Conservation (phyloP, 2,888 invertebrate species). For the Leucophora obtusa region DNA sequence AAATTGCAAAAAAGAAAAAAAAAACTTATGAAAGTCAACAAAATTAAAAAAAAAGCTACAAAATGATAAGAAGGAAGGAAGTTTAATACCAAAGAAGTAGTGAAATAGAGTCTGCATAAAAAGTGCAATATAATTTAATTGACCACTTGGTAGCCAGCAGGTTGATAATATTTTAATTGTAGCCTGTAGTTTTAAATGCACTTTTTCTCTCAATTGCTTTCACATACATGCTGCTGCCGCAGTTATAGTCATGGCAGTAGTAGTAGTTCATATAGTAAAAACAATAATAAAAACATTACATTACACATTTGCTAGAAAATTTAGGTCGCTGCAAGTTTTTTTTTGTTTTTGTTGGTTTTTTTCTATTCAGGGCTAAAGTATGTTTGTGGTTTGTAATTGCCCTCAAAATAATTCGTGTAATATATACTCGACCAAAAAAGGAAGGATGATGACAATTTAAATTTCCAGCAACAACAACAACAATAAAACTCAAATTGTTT, state of each 20-base stretch:
- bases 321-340: constrained; percentile 58
- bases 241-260: not conserved
- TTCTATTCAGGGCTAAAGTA: constrained; percentile 57
- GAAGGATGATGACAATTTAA: constrained; percentile 59
- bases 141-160: too few relatives aligned
- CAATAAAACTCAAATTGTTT: not conserved
- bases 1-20: too few relatives aligned
- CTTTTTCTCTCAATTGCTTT: too few relatives aligned
- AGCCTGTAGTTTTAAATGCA: too few relatives aligned
- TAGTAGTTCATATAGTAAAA: constrained; percentile 3
- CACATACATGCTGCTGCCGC: too few relatives aligned
- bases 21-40: too few relatives aligned
- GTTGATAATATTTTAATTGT: too few relatives aligned
- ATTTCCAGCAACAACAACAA: constrained; percentile 40
- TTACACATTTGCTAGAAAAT: constrained; percentile 46
- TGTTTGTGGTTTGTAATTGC: constrained; percentile 63
- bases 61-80: too few relatives aligned
- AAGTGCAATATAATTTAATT: too few relatives aligned
- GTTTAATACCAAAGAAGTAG: too few relatives aligned
- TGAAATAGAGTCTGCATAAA: too few relatives aligned
- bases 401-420: constrained; percentile 63
- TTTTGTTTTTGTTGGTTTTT: not conserved
- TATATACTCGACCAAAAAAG: constrained; percentile 53
- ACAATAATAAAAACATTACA: constrained; percentile 25
- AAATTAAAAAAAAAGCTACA: too few relatives aligned